phyloP scores from a whole-genome alignment of 2,113 vertebrate genomes.

The Brienomyrus longianalis region DNA sequence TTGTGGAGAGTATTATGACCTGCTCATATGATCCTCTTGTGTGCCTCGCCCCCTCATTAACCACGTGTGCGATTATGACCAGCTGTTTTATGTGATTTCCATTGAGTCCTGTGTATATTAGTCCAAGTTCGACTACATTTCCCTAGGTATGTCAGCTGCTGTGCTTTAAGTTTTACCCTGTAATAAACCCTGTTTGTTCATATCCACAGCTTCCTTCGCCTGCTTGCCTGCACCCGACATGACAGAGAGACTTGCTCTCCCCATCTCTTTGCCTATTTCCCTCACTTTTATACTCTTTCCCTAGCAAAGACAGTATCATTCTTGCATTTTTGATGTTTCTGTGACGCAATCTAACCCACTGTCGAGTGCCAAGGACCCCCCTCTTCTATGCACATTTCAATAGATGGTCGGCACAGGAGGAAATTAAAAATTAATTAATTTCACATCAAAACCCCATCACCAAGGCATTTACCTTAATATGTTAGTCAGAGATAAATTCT shows the following conservation, averaged over 20 bases:
- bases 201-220: too few species aligned
- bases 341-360: neutral
- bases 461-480: neutral
- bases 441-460: neutral
- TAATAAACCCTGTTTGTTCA: too few species aligned
- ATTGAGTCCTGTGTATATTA: too few species aligned
- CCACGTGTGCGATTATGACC: too few species aligned
- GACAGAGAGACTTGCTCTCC: neutral
- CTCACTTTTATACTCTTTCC: neutral
- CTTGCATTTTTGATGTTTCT: neutral
- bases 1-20: neutral
- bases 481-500: neutral
- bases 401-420: neutral
- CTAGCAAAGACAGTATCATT: neutral
- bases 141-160: too few species aligned
- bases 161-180: too few species aligned
- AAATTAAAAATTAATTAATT: neutral
- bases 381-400: neutral
- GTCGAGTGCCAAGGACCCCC: neutral
- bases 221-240: too few species aligned
- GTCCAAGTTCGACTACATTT: too few species aligned
- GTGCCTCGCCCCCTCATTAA: too few species aligned
- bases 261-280: neutral
- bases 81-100: too few species aligned
- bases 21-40: too few species aligned